Conservation (phyloP, 2,113 vertebrate genomes). For the Camelus bactrianus region DNA sequence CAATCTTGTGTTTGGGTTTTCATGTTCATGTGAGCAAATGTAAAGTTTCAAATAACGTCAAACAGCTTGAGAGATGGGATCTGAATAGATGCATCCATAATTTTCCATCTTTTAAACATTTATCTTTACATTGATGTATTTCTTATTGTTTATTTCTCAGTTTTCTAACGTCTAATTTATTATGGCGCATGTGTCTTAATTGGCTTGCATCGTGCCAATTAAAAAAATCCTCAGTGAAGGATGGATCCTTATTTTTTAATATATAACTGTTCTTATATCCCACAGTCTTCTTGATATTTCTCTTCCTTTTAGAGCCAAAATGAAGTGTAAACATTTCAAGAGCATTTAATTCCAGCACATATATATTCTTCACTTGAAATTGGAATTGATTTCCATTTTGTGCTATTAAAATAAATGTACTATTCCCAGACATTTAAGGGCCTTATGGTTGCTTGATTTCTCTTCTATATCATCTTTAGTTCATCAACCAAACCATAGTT, state of each 20-base stretch:
- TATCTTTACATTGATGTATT: constrained; percentile 19
- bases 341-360: constrained; percentile 72
- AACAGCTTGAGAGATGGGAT: constrained; percentile 53
- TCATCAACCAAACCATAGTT: constrained; percentile 65
- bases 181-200: constrained; percentile 56
- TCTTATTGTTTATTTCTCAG: constrained; percentile 71
- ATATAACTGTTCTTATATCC: constrained; percentile 53
- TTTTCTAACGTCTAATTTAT: constrained; percentile 73
- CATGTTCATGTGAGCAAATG: constrained; percentile 63
- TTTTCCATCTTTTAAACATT: constrained; percentile 62
- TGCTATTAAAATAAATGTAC: constrained; percentile 76
- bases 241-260: constrained; percentile 65
- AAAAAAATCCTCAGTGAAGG: constrained; percentile 71
- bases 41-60: constrained; percentile 66
- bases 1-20: constrained; percentile 66
- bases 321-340: constrained; percentile 75
- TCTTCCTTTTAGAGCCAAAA: constrained; percentile 67
- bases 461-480: constrained; percentile 71
- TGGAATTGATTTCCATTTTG: constrained; percentile 77
- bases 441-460: constrained; percentile 71
- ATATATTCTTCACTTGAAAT: constrained; percentile 71
- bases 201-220: constrained; percentile 55
- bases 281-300: constrained; percentile 59
- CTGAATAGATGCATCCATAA: background rate
- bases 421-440: constrained; percentile 51